Base-by-base conservation (phyloP, 1,140 invertebrate species). In the Tachypleus tridentatus region DNA sequence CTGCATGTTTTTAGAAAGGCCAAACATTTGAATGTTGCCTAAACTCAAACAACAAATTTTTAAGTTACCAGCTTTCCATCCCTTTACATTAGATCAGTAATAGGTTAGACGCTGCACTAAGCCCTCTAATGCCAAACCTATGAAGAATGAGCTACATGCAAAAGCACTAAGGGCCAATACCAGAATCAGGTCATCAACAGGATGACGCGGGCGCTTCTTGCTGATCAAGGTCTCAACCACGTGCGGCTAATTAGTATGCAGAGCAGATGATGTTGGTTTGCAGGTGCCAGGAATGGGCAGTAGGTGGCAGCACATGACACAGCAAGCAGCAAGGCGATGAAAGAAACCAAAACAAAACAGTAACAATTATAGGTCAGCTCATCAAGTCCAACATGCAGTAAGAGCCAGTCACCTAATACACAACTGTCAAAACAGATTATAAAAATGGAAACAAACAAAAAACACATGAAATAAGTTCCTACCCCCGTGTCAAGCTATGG, bases 181-280 rank as follows among this genome's bases (percentile, higher is more conserved):
- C 89, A 91, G 87, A 86, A 91, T 84, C 83, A 91, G 82, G 83
- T 91, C 89, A 81, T 87, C 87, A 77, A 80, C 84, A 82, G 85
- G 84, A 81, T 87, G 86, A 80, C 85, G 85, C 80, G 84, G 82
- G 80, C 86, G 85, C 84, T 91, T 91, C 87, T 90, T 89, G 83
- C 87, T 87, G 79, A 87, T 83, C 82, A 78, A 72, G 66, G 77
- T 75, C 74, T 78, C 76, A 70, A 78, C 76, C 75, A 76, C 74
- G 75, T 74, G 76, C 72, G 76, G 77, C 76, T 78, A 77, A 77
- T 76, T 77, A 76, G 74, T 76, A 76, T 74, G 74, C 73, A 74
- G 72, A 76, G 75, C 75, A 74, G 72, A 74, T 73, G 70, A 69
- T 75, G 74, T 74, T 74, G 72, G 72, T 72, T 74, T 54, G 65